Base-by-base conservation (phyloP, 1,140 invertebrate genomes). In the Zaprionus camerounensis region DNA sequence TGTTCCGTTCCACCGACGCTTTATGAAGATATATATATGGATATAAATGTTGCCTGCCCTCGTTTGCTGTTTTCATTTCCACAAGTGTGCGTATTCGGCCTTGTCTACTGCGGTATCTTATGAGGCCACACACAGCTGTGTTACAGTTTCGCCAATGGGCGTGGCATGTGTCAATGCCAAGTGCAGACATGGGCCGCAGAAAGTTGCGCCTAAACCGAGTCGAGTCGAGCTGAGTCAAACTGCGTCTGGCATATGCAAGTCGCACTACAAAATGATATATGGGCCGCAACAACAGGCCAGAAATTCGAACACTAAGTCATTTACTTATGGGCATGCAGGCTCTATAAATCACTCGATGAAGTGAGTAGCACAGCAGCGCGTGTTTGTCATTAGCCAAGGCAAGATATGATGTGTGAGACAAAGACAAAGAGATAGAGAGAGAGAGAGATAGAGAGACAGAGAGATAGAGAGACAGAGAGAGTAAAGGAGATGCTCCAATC, bases 251-350 rank as follows among this genome's bases (percentile, higher is more conserved):
- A 86, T 70, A 65, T 85, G 82, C 82, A 86, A 73, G 82, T 34
- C 80, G 57, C 76, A 86, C 82, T 87, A 73, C 76, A 87, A 65
- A 41, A 80, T 86, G 83, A 86, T 86, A 86, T 87, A 86, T 80
- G 83, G 38, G 53, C 59, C 65, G 76, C 36, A 79, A 79, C 66
- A 85, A 73, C 81, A 80, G 73, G 71, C 76, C 63, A 73, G 78
- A 80, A 71, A 80, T 74, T 69, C 55, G 57, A 58, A 51, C 76
- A 84, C 76, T 80, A 80, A 83, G 74, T 82, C 81, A 65, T 56
- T 64, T 61, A 73, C 24, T 67, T 73, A 74, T 79, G 68, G 74
- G 65, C 51, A 59, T 49, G 69, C 59, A 15, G 17, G 15, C 46
- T 61, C 75, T 68, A 86, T 85, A 85, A 86, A 85, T 85, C 82